These are phyloP conservation scores for Bradysia coprophila DNA, from an alignment of 1,140 invertebrate genomes.

Conservation along the genomic window DNA sequence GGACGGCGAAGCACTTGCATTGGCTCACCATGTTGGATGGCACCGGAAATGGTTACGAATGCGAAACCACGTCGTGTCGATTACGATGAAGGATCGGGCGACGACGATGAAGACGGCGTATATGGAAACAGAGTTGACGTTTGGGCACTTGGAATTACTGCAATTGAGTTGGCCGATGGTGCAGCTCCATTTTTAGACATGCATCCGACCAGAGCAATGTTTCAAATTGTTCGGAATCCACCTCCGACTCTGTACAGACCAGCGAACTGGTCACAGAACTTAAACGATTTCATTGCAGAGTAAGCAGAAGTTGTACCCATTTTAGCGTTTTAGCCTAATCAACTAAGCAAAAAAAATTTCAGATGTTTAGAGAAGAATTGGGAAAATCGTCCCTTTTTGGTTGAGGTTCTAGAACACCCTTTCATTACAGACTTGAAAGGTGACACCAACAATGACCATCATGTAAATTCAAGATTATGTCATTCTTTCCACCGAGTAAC, in stretches of 20 bases:
- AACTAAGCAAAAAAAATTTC: background rate
- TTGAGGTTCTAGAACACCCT: constrained; percentile 74
- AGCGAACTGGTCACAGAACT: constrained; percentile 59
- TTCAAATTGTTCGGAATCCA: constrained; percentile 74
- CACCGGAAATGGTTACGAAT: constrained; percentile 58
- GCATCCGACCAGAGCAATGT: constrained; percentile 69
- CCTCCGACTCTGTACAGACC: constrained; percentile 55
- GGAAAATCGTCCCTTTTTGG: constrained; percentile 69
- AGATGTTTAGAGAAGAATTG: constrained; percentile 83
- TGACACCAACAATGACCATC: constrained; percentile 53
- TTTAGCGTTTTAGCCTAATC: background rate
- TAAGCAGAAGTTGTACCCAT: constrained; percentile 26
- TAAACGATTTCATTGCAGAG: constrained; percentile 70
- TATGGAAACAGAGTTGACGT: constrained; percentile 67
- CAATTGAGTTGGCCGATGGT: constrained; percentile 79
- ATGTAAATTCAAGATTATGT: constrained; percentile 28
- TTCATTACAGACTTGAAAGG: constrained; percentile 39
- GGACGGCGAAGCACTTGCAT: constrained; percentile 50
- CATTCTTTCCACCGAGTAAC: background rate
- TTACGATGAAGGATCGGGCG: background rate
- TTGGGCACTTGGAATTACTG: constrained; percentile 84
- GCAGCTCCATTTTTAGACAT: constrained; percentile 68
- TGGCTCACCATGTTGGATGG: constrained; percentile 84
- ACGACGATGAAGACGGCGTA: constrained; percentile 19
- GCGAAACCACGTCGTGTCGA: constrained; percentile 4